These are phyloP conservation scores for Lasioglossum zephyrum DNA, from an alignment of 2,888 invertebrate species.

Conservation along the genomic window DNA sequence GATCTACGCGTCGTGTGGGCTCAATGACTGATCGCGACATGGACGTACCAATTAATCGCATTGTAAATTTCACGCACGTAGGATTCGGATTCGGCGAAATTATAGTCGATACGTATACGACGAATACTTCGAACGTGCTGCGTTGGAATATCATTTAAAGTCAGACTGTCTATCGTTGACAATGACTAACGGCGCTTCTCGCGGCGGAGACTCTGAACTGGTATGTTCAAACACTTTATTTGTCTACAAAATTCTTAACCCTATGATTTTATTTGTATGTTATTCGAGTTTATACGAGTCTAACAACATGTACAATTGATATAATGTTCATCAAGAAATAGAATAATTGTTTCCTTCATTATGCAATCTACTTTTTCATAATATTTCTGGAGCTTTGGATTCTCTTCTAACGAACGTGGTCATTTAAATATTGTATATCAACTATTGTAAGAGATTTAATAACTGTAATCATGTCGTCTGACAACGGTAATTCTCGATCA, in stretches of 20 bases:
- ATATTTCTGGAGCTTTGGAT: not conserved
- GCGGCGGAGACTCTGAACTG: not conserved
- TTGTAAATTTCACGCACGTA: conserved; percentile 36
- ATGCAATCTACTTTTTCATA: too few relatives aligned
- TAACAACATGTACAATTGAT: too few relatives aligned
- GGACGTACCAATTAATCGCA: conserved; percentile 47
- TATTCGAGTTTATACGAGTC: too few relatives aligned
- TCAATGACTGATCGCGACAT: conserved; percentile 40
- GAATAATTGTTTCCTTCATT: too few relatives aligned
- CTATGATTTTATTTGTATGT: too few relatives aligned
- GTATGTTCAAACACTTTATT: not conserved
- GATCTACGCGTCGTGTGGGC: conserved; percentile 34
- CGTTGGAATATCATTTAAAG: conserved; percentile 2
- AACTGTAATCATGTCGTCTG: not conserved
- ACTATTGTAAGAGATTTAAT: not conserved
- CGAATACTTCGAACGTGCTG: not conserved
- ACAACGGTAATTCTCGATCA: not conserved
- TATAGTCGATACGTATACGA: conserved; percentile 21
- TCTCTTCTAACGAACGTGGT: not conserved
- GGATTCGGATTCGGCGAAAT: conserved; percentile 50
- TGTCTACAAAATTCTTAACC: too few relatives aligned
- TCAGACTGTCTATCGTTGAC: not conserved
- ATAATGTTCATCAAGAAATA: too few relatives aligned
- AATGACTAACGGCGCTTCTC: not conserved
- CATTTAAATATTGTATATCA: not conserved